Evolutionary conservation across 2,888 invertebrate genomes (phyloP).

Genomic region (Tachystola acroxantha): DNA sequence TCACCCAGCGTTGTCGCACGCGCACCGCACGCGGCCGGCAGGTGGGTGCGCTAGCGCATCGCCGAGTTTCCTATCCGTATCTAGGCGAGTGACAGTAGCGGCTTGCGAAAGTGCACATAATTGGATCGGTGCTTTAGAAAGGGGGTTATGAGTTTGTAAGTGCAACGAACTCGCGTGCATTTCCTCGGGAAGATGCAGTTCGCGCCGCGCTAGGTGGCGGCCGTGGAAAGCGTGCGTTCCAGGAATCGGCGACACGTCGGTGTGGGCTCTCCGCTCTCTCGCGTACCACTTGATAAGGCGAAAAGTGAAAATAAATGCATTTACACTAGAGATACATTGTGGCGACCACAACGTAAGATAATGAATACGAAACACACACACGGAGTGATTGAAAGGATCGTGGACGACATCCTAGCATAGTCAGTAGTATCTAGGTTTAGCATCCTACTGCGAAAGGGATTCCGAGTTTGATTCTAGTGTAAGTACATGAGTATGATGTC

Average conservation of each 20-base stretch:
- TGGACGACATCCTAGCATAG: no score
- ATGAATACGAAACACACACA: no score
- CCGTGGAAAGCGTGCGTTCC: conserved; percentile 71
- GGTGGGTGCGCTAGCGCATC: conserved; percentile 62
- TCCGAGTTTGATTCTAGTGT: no score
- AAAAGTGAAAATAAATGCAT: conserved; percentile 72
- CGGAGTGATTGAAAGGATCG: no score
- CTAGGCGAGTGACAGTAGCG: conserved; percentile 77
- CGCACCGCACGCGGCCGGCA: conserved; percentile 23
- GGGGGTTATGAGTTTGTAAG: conserved; percentile 78
- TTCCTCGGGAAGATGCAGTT: conserved; percentile 72
- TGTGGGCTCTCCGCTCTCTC: conserved; percentile 36
- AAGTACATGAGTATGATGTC: no score
- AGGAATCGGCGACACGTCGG: conserved; percentile 49
- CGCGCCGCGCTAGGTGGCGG: conserved; percentile 25
- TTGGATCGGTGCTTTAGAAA: conserved; percentile 78
- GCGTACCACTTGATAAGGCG: conserved; percentile 40
- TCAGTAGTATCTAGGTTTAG: no score
- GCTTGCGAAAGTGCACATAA: conserved; percentile 79
- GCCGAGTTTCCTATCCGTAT: conserved; percentile 70
- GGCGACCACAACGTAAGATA: no score
- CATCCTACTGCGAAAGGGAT: no score
- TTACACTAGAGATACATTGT: no score
- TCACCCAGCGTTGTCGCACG: conserved; percentile 16
- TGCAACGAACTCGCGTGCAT: conserved; percentile 74